Conservation (phyloP, 2,888 invertebrate species). For the Drosophila barbarae region DNA sequence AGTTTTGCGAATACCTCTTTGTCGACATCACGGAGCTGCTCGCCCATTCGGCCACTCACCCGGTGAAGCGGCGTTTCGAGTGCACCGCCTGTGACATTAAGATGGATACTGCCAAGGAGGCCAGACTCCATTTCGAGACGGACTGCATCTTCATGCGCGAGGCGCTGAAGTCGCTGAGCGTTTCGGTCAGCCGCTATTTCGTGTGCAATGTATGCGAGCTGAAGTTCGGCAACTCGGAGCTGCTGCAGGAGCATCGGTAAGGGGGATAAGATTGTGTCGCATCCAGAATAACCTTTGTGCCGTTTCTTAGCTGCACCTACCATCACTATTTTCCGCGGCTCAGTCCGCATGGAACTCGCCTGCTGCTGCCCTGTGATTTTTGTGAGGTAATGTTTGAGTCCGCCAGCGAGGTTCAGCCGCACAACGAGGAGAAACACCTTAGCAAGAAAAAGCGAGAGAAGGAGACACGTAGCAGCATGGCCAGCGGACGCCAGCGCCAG, state of each 20-base stretch:
- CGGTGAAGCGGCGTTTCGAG: constrained; percentile 74
- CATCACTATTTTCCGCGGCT: constrained; percentile 78
- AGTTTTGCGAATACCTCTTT: constrained; percentile 83
- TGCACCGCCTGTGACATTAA: constrained; percentile 79
- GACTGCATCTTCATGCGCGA: constrained; percentile 78
- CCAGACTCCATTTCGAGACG: constrained; percentile 82
- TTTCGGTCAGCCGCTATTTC: constrained; percentile 69
- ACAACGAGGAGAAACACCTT: constrained; percentile 83
- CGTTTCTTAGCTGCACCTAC: constrained; percentile 65
- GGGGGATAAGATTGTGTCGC: not conserved
- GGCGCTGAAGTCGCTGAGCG: constrained; percentile 64
- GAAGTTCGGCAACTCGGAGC: constrained; percentile 74
- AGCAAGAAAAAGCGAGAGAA: constrained; percentile 80
- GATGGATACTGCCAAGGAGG: constrained; percentile 81
- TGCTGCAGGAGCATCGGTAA: constrained; percentile 79
- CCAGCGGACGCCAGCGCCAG: constrained; percentile 76
- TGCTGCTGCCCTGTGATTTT: constrained; percentile 77
- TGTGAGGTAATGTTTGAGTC: constrained; percentile 74
- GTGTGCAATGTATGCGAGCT: constrained; percentile 79
- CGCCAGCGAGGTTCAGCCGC: constrained; percentile 77
- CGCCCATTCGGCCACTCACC: constrained; percentile 75
- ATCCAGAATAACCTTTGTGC: not conserved
- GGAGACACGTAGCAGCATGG: constrained; percentile 61
- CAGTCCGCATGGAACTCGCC: constrained; percentile 49
- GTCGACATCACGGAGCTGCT: constrained; percentile 81